Evolutionary conservation across 2,888 invertebrate genomes (phyloP).

Genomic region (Habrosyne pyritoides): DNA sequence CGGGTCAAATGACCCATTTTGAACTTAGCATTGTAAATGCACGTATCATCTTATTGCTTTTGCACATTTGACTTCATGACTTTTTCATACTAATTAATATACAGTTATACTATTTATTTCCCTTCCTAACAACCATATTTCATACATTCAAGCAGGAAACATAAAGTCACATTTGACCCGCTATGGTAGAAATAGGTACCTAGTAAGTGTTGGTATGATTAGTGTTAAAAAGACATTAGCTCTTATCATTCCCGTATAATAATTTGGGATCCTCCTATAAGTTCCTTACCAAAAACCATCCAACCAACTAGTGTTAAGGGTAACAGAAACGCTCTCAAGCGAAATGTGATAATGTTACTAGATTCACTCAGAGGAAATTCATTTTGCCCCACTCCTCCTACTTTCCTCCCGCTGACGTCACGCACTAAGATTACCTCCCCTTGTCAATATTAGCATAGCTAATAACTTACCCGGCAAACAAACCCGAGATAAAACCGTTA

Average conservation of each 20-base stretch:
- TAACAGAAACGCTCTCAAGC: constrained; percentile 4
- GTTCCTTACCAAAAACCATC: neutral
- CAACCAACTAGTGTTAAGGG: neutral
- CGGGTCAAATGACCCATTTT: too few species aligned
- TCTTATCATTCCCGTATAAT: neutral
- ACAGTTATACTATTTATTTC: too few species aligned
- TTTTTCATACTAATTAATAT: too few species aligned
- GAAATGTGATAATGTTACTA: constrained; percentile 17
- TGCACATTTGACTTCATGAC: too few species aligned
- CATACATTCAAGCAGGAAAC: too few species aligned
- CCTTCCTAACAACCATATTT: too few species aligned
- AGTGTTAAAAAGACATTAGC: too few species aligned
- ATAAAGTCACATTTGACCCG: too few species aligned
- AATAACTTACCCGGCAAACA: constrained; percentile 29
- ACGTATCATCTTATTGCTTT: too few species aligned
- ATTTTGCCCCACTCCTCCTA: constrained; percentile 29
- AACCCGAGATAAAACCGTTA: constrained; percentile 14
- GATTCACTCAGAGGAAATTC: constrained; percentile 25
- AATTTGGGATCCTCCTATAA: neutral
- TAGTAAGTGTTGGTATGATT: too few species aligned
- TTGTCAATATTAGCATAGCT: constrained; percentile 26
- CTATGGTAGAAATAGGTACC: too few species aligned
- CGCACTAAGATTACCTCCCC: constrained; percentile 24
- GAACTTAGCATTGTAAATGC: too few species aligned
- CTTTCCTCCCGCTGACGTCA: constrained; percentile 15